Evolutionary conservation across 2,113 vertebrate species (phyloP), one percentile per base, ranked within the genome.

Genomic region (Australoheros scitulus): DNA sequence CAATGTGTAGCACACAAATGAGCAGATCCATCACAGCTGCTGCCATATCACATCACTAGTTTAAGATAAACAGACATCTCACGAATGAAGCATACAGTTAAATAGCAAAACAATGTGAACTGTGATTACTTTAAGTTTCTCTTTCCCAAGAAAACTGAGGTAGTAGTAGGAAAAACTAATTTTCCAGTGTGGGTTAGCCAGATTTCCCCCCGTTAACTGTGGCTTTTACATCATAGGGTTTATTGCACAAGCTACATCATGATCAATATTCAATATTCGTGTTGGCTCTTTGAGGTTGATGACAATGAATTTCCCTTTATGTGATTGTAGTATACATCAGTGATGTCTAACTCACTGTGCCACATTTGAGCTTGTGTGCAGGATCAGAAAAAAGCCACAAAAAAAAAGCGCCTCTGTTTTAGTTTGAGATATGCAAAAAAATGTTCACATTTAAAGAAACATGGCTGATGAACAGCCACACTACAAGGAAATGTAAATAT

Each of bases 81-180:
- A 70, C 24, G 29, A 3, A 29, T 29, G 65, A 70, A 70, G 29
- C 41, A 68, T 29, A 18, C 9, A 52, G 65, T 70, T 32, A 32
- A 55, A 55, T n/a, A 72, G 68, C 47, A 72, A 34, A 72, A 32
- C 47, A 52, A 26, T 52, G 68, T 7, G 32, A 72, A 72, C 47
- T 7, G 6, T 32, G 29, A 14, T 72, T 32, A 36, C 2, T 38
- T 64, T 87, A 85, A 20, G 92, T 94, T 94, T 94, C 92, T 70
- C 79, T 89, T 95, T 94, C 85, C 86, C 65, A 29, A 82, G 87
- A 93, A 94, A 91, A 82, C 36, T 58, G 13, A 58, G 74, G 5
- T 38, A 61, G 43, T 63, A 55, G 38, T 56, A 65, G 9, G 80
- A 61, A 80, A 82, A 47, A 2, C 5, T 0, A 0, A 82, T 83